A percentile compares a stretch with the other conserved stretches of the same genome.
phyloP scores from a whole-genome alignment of 1,140 invertebrate species.

The Delia radicum region DNA sequence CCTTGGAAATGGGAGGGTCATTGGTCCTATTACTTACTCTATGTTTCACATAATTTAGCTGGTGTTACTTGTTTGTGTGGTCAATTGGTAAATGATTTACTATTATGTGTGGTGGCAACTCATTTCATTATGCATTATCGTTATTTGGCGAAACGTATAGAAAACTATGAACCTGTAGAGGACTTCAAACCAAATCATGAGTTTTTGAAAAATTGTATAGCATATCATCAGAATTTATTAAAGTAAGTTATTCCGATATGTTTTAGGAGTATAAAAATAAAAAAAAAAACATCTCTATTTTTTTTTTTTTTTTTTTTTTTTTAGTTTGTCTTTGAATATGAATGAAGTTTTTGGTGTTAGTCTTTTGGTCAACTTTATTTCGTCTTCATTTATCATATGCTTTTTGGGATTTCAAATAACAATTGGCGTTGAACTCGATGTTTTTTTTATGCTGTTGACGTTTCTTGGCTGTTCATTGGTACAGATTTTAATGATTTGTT shows the following conservation, averaged over 20 bases:
- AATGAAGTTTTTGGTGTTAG: conserved; percentile 45
- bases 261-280: neutral
- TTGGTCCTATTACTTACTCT: conserved; percentile 39
- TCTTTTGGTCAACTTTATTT: conserved; percentile 40
- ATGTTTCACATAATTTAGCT: conserved; percentile 37
- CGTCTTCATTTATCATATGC: conserved; percentile 44
- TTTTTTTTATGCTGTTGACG: conserved; percentile 39
- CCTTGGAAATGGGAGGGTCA: conserved; percentile 46
- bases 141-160: conserved; percentile 30
- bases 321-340: conserved; percentile 31
- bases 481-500: conserved; percentile 43
- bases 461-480: conserved; percentile 45
- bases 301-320: conserved; percentile 6
- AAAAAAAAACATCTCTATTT: too few relatives aligned
- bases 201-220: conserved; percentile 33
- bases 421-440: conserved; percentile 39
- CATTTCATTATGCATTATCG: conserved; percentile 47
- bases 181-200: conserved; percentile 29
- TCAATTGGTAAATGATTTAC: conserved; percentile 42
- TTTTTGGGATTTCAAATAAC: conserved; percentile 49
- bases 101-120: conserved; percentile 40
- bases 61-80: conserved; percentile 40
- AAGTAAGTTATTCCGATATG: neutral
- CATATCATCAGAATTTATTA: conserved; percentile 41
- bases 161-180: conserved; percentile 28